Conservation (phyloP, 2,113 vertebrate genomes). For the Xiphophorus maculatus region DNA sequence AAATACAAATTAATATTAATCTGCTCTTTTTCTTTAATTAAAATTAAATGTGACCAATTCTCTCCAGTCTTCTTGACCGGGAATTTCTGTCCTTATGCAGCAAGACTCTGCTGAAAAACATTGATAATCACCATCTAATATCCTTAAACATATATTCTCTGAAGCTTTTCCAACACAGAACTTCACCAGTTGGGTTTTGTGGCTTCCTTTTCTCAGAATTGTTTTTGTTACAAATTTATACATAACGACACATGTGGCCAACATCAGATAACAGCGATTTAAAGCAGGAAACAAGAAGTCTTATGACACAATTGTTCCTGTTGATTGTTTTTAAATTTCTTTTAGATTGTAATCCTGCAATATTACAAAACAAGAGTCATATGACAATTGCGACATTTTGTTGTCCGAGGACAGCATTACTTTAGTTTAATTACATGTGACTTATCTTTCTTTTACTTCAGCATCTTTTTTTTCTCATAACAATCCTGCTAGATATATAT, state of each 20-base stretch:
- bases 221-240: background rate
- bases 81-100: too few species aligned
- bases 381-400: background rate
- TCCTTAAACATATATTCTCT: too few species aligned
- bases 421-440: background rate
- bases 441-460: background rate
- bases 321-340: constrained; percentile 3
- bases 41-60: too few species aligned
- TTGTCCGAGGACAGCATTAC: too few species aligned
- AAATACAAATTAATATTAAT: background rate
- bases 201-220: background rate
- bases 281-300: constrained; percentile 11
- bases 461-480: background rate
- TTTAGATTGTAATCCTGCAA: background rate
- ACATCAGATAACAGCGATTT: background rate
- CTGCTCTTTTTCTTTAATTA: too few species aligned
- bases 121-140: too few species aligned
- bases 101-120: too few species aligned
- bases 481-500: background rate
- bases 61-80: background rate
- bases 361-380: background rate
- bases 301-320: constrained; percentile 10
- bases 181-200: background rate
- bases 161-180: background rate
- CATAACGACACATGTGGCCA: too few species aligned